Evolutionary conservation across 1,140 invertebrate genomes (phyloP).

Genomic region (Dendrolimus kikuchii): DNA sequence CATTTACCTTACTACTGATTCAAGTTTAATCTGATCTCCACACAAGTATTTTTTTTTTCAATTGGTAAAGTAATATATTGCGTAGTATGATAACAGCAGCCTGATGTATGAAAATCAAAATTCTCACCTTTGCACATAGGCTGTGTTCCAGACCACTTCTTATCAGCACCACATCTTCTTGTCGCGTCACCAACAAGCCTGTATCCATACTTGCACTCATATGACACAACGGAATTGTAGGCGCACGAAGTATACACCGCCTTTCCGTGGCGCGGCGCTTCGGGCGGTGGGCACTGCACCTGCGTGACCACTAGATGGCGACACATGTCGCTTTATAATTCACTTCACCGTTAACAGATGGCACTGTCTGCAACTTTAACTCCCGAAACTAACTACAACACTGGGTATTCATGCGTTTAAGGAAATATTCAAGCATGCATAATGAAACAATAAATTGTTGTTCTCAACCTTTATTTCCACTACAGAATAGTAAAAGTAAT

Average conservation of each 20-base stretch:
- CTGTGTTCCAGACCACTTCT: constrained; percentile 90
- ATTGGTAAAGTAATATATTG: too few species aligned
- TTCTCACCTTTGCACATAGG: constrained; percentile 87
- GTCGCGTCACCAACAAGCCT: constrained; percentile 90
- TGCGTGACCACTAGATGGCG: constrained; percentile 83
- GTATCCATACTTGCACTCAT: constrained; percentile 95
- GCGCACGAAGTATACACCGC: constrained; percentile 93
- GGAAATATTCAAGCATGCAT: constrained; percentile 26
- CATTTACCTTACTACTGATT: too few species aligned
- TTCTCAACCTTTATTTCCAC: constrained; percentile 46
- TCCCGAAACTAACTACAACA: too few species aligned
- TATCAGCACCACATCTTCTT: constrained; percentile 90
- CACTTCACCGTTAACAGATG: constrained; percentile 32
- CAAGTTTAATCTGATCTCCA: too few species aligned
- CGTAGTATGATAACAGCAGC: too few species aligned
- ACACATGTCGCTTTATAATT: constrained; percentile 54
- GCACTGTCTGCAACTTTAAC: constrained; percentile 16
- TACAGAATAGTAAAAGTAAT: constrained; percentile 52
- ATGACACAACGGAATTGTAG: constrained; percentile 94
- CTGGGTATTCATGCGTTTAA: constrained; percentile 15
- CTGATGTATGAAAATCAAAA: not conserved
- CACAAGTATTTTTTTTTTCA: too few species aligned
- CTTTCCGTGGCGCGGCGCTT: constrained; percentile 91
- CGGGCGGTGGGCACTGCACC: constrained; percentile 90
- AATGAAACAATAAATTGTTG: constrained; percentile 42